Conservation (phyloP, 2,797 vertebrate species). For the Carapus acus region DNA sequence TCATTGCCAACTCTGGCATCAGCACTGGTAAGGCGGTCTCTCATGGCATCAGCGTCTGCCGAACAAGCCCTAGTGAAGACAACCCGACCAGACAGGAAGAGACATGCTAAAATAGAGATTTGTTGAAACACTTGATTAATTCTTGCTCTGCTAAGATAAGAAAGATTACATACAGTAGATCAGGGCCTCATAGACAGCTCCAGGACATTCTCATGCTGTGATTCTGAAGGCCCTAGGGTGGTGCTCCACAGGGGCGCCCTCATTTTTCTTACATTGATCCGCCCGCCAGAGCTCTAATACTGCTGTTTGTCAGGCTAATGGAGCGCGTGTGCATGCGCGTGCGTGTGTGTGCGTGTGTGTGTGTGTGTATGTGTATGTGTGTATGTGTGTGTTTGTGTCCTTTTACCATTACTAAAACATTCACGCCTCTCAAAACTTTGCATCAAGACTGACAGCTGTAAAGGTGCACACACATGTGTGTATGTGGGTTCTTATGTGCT, state of each 20-base stretch:
- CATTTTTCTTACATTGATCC: constrained; percentile 79
- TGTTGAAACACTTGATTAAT: too few relatives aligned
- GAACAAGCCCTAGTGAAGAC: too few relatives aligned
- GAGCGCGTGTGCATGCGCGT: constrained; percentile 27
- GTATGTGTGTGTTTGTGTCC: too few relatives aligned
- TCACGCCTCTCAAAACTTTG: constrained; percentile 6
- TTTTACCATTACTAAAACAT: constrained; percentile 14
- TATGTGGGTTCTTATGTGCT: constrained; percentile 2
- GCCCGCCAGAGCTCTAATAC: constrained; percentile 72
- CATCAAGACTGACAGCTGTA: constrained; percentile 61
- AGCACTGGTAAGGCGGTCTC: constrained; percentile 91
- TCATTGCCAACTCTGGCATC: constrained; percentile 94
- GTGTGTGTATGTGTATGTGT: background rate
- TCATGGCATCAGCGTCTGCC: too few relatives aligned
- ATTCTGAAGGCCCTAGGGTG: constrained; percentile 4
- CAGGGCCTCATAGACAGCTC: constrained; percentile 14
- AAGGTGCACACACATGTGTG: constrained; percentile 19
- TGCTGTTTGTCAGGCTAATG: constrained; percentile 80
- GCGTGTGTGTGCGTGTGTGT: constrained; percentile 13
- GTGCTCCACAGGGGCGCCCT: constrained; percentile 44
- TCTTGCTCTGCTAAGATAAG: too few relatives aligned
- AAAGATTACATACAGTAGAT: background rate
- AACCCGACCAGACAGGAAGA: too few relatives aligned
- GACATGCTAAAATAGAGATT: too few relatives aligned
- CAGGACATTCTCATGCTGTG: background rate